phyloP scores from a whole-genome alignment of 2,113 vertebrate genomes.

The Chloropsis hardwickii region DNA sequence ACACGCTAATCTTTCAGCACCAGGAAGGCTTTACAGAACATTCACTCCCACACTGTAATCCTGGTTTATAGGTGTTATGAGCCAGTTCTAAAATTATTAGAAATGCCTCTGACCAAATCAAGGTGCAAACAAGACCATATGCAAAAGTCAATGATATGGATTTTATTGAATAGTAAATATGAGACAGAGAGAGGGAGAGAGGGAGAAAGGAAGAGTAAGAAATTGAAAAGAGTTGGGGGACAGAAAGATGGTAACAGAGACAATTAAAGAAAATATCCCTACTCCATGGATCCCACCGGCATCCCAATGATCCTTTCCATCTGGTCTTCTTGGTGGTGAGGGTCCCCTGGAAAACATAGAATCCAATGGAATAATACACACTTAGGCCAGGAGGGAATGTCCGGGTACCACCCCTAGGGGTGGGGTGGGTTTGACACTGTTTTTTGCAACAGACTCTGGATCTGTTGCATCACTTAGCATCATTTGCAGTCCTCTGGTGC shows the following conservation, averaged over 20 bases:
- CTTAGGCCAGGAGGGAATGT: neutral
- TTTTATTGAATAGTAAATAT: neutral
- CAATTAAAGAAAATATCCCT: neutral
- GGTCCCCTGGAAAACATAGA: neutral
- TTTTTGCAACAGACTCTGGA: neutral
- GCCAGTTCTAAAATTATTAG: neutral
- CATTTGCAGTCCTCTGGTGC: neutral
- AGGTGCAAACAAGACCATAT: neutral
- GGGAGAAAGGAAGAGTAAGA: neutral
- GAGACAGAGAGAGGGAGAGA: neutral
- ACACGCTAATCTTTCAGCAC: neutral
- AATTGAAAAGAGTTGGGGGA: neutral
- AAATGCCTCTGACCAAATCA: neutral
- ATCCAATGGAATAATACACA: neutral
- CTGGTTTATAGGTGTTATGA: neutral
- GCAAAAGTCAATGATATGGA: neutral
- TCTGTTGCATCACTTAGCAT: neutral
- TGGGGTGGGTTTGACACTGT: neutral
- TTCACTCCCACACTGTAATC: neutral
- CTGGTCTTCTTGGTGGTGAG: neutral
- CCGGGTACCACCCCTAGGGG: too few relatives aligned
- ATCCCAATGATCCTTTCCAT: neutral
- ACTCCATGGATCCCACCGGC: neutral
- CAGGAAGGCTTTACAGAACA: neutral
- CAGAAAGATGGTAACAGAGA: neutral